Conservation (phyloP, 2,113 vertebrate species). For the Paramisgurnus dabryanus region DNA sequence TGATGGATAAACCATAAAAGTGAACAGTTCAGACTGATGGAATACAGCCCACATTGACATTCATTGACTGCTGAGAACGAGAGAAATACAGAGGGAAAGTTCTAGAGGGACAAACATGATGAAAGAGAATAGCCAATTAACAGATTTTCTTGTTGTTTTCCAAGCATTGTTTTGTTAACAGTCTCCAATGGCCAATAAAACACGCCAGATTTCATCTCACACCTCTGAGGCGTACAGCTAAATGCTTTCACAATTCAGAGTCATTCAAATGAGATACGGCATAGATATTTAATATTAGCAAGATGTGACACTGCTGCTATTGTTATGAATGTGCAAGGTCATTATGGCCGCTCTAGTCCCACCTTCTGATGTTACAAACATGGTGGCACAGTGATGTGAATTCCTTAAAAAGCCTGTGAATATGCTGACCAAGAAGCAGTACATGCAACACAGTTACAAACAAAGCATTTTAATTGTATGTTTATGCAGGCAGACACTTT, state of each 20-base stretch:
- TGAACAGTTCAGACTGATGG: conserved; percentile 34
- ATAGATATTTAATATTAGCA: no score
- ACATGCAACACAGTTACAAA: not conserved
- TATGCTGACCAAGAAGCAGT: conserved; percentile 54
- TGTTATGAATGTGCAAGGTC: no score
- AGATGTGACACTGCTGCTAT: no score
- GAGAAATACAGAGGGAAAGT: not conserved
- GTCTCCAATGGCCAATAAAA: not conserved
- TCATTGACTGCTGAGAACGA: conserved; percentile 36
- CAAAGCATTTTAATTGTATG: no score
- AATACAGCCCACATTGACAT: conserved; percentile 39
- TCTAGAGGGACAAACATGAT: not conserved
- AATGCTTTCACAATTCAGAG: conserved; percentile 54
- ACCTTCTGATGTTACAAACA: no score
- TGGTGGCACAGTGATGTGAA: no score
- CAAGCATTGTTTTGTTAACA: conserved; percentile 7
- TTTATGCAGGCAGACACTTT: no score
- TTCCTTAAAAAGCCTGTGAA: no score
- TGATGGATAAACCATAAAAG: conserved; percentile 48
- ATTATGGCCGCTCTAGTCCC: no score
- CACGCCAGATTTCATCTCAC: conserved; percentile 24
- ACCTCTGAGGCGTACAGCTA: conserved; percentile 40
- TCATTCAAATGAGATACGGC: conserved; percentile 51
- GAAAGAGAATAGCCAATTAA: not conserved
- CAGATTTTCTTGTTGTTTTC: not conserved